A percentile compares a stretch with the other conserved stretches of the same genome.
phyloP scores from a whole-genome alignment of 2,797 vertebrate species.

The Nasua narica region DNA sequence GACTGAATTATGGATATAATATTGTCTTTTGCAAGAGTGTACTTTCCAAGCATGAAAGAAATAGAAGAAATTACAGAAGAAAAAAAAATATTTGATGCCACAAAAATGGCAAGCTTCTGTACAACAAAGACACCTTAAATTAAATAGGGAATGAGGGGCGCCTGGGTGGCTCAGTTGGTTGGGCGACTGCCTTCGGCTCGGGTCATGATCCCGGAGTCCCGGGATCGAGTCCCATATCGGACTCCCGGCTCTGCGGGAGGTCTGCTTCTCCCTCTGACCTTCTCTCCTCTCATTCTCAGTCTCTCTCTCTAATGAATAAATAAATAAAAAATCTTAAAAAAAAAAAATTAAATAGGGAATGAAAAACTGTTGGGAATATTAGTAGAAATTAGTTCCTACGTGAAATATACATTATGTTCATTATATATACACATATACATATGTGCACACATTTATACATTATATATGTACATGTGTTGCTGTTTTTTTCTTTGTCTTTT shows the following conservation, averaged over 20 bases:
- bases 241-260: too few species aligned
- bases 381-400: background rate
- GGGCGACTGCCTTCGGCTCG: too few species aligned
- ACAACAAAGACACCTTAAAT: background rate
- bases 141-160: background rate
- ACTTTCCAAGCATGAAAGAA: conserved; percentile 10
- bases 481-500: background rate
- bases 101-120: background rate
- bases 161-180: too few species aligned
- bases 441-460: background rate
- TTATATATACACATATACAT: background rate
- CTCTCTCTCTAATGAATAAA: too few species aligned
- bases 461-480: background rate
- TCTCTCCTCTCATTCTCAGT: too few species aligned
- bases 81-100: background rate
- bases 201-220: too few species aligned
- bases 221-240: too few species aligned
- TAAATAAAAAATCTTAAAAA: too few species aligned
- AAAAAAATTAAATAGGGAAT: background rate
- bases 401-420: background rate
- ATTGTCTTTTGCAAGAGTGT: background rate
- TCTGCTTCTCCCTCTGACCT: too few species aligned
- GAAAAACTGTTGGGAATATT: background rate
- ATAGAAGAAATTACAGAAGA: background rate
- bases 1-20: background rate